Evolutionary conservation across 1,140 invertebrate species (phyloP), one percentile per base, ranked within the genome.

Genomic region (Temnothorax longispinosus): DNA sequence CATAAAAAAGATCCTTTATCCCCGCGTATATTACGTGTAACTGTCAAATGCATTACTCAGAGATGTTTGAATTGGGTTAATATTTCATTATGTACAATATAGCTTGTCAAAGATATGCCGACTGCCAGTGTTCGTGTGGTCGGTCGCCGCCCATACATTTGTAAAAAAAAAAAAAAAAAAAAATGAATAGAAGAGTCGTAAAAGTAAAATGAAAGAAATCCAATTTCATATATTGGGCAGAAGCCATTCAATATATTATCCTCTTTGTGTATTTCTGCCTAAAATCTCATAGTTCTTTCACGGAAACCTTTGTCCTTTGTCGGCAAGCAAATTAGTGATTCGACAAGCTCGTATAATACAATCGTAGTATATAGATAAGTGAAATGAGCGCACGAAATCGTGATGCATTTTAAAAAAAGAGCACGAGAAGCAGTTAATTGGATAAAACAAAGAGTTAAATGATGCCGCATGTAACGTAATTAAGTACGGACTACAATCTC

Each of bases 371-470:
- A 27, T 64, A 64, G 6, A 38, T n/a, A 65, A 65, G 3, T 65
- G 35, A 65, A 65, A 35, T 94, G 92, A 88, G 90, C 90, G 41
- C 91, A 94, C 54, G 93, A 94, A 76, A 89, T 76, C 86, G 91
- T 18, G 89, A 94, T 95, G 92, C 89, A 94, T 85, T 32, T 94
- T 10, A 21, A 92, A 91, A 71, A 93, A 94, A 77, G 92, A 94
- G 81, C 89, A 80, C 52, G 92, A 93, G 86, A 87, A 81, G 47
- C 86, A 93, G 32, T 88, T 90, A 47, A 91, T 92, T 15, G 88
- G 93, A 71, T 88, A 92, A 76, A 90, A 54, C 80, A 88, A 74
- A 64, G 82, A 58, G 47, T 21, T 27, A 27, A 72, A 69, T 44
- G 65, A 11, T 47, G 27, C 58, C 27, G 21, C 13, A 74, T 60